Evolutionary conservation across 2,888 invertebrate species (phyloP), one percentile per base, ranked within the genome.

Genomic region (Dynastes grantii): DNA sequence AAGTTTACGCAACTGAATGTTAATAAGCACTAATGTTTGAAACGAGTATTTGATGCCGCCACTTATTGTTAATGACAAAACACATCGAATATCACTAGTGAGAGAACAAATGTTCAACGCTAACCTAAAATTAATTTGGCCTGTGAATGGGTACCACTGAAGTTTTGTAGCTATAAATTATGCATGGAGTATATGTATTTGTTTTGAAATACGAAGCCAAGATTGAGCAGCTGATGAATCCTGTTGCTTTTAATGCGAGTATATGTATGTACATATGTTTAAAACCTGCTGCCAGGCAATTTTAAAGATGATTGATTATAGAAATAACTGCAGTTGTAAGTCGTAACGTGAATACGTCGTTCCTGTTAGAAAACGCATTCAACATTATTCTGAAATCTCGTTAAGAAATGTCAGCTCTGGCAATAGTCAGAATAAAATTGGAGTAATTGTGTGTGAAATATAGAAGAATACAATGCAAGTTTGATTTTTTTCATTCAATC

Each of bases 61-160:
- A 9, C 51, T 53, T 53, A 0, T n/a, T 58, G 27, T 68, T 29
- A 29, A 51, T 53, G 53, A 11, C 68, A 29, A 40, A 49, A 27
- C 29, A 68, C 27, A 49, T 45, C 6, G 49, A 5, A 53, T 49
- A 22, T 3, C n/a, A 51, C 5, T 51, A 13, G 51, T n/a, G 49
- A 32, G 67, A 68, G 67, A 49, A 37, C 67, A 11, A 22, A 9
- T 49, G 49, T 68, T 49, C 49, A 5, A n/a, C 1, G 49, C 13
- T 68, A 68, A 68, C 8, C 22, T 68, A 53, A 51, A 68, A 68
- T 51, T 68, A 68, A 68, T 68, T 29, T 53, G 51, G 5, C 32
- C 27, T 5, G 37, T 5, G 4, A 68, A 27, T 51, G 27, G 27
- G 49, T 22, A 37, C 16, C 27, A 27, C 9, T 45, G 2, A 2